These are phyloP conservation scores for Daktulosphaira vitifoliae DNA, from an alignment of 1,140 invertebrate genomes.

Conservation along the genomic window DNA sequence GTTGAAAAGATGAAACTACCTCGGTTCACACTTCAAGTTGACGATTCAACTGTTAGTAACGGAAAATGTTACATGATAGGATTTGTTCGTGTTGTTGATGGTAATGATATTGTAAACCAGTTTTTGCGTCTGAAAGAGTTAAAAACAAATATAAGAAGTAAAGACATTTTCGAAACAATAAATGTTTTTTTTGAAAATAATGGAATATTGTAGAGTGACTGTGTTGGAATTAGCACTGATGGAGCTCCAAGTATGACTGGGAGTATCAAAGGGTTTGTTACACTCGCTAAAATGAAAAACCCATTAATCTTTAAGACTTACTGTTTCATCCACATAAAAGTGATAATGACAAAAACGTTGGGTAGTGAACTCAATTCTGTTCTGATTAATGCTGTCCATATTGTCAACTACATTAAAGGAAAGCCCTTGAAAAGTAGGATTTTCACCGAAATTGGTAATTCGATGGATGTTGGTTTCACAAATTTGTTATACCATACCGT, in stretches of 20 bases:
- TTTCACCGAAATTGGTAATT: conserved; percentile 40
- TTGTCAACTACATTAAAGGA: conserved; percentile 34
- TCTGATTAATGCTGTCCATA: not conserved
- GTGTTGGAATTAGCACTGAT: conserved; percentile 16
- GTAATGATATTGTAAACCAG: not conserved
- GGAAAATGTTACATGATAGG: conserved; percentile 9
- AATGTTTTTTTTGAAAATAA: conserved; percentile 1
- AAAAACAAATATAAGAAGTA: not conserved
- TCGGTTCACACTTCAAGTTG: not conserved
- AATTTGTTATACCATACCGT: conserved; percentile 41
- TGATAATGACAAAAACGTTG: conserved; percentile 27
- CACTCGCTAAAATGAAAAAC: conserved; percentile 3
- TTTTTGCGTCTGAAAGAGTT: conserved; percentile 9
- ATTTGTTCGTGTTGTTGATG: not conserved
- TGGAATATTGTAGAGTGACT: conserved; percentile 1
- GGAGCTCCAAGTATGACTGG: conserved; percentile 14
- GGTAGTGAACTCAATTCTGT: not conserved
- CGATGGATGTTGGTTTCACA: conserved; percentile 39
- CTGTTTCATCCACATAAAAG: conserved; percentile 34
- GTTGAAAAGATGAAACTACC: not conserved
- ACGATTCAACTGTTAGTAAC: not conserved
- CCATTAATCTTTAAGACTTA: conserved; percentile 32
- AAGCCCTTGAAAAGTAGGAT: conserved; percentile 29
- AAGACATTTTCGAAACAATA: conserved; percentile 16
- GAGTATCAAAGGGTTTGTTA: conserved; percentile 1